Evolutionary conservation across 1,140 invertebrate species (phyloP).

Genomic region (Hylaeus volcanicus): DNA sequence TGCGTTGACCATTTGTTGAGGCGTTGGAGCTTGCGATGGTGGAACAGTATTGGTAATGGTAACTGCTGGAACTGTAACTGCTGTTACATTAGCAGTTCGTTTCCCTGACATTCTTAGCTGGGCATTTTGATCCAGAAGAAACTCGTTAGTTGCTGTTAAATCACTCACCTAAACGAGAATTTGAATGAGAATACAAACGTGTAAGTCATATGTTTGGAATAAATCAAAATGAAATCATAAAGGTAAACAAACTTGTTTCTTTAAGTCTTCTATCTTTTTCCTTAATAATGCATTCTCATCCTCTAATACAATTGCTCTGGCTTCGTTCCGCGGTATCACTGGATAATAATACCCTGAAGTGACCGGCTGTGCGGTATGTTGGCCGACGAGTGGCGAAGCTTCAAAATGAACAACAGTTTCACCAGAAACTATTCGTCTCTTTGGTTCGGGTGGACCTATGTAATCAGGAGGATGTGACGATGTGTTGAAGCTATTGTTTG

Average conservation of each 20-base stretch:
- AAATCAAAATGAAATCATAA: not conserved
- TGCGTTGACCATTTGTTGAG: constrained; percentile 79
- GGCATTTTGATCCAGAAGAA: constrained; percentile 90
- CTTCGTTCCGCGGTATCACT: constrained; percentile 77
- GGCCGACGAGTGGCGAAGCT: constrained; percentile 71
- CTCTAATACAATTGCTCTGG: constrained; percentile 83
- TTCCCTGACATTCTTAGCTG: constrained; percentile 86
- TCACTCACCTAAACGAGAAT: constrained; percentile 81
- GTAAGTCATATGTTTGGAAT: not conserved
- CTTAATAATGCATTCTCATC: constrained; percentile 88
- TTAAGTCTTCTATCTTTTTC: constrained; percentile 88
- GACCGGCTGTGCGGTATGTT: constrained; percentile 71
- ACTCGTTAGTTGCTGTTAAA: constrained; percentile 90
- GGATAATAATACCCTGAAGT: constrained; percentile 77
- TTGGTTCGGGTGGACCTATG: constrained; percentile 75
- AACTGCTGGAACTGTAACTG: constrained; percentile 82
- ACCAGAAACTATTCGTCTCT: constrained; percentile 74
- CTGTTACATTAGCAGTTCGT: constrained; percentile 79
- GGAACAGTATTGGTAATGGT: constrained; percentile 82
- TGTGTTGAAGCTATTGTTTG: constrained; percentile 70
- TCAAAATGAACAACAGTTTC: constrained; percentile 77
- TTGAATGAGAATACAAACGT: not conserved
- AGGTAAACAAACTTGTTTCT: constrained; percentile 82
- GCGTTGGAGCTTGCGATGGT: constrained; percentile 79
- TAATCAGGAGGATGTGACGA: constrained; percentile 73